A percentile compares a stretch with the other conserved stretches of the same genome.
Evolutionary conservation across 2,888 invertebrate genomes (phyloP).

Genomic region (Tetanocera ferruginea): DNA sequence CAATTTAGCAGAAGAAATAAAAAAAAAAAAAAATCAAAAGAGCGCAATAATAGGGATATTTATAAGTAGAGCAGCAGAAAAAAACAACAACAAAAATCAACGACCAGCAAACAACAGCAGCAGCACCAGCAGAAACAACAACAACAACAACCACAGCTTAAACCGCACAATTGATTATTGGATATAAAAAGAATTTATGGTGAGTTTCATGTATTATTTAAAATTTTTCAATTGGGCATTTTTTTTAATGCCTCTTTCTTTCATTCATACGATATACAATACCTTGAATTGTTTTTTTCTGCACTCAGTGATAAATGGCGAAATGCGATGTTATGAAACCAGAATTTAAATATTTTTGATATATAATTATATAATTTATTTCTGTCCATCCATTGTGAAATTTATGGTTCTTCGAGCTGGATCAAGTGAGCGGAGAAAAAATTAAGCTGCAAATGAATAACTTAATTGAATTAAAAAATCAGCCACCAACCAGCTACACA

Average conservation of each 20-base stretch:
- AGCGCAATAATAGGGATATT: constrained; percentile 23
- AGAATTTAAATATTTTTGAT: neutral
- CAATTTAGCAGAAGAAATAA: constrained; percentile 20
- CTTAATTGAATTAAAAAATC: too few species aligned
- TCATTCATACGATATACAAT: neutral
- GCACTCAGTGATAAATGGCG: too few species aligned
- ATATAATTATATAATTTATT: neutral
- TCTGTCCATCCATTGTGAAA: neutral
- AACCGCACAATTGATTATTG: constrained; percentile 35
- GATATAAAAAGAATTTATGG: constrained; percentile 41
- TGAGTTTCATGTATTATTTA: constrained; percentile 18
- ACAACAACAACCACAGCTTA: constrained; percentile 12
- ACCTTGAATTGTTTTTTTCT: neutral
- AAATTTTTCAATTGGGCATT: constrained; percentile 6
- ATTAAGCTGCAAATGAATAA: too few species aligned
- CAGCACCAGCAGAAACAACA: neutral
- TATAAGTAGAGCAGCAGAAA: constrained; percentile 12
- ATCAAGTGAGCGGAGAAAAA: neutral
- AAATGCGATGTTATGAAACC: too few species aligned
- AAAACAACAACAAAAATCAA: constrained; percentile 22
- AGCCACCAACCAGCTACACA: too few species aligned
- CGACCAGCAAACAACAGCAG: constrained; percentile 13
- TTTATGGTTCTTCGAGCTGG: neutral
- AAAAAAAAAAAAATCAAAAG: constrained; percentile 4
- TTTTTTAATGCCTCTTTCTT: neutral